Percentiles rank a stretch among this genome's conserved stretches.
phyloP scores from a whole-genome alignment of 1,140 invertebrate species.

The Daktulosphaira vitifoliae region DNA sequence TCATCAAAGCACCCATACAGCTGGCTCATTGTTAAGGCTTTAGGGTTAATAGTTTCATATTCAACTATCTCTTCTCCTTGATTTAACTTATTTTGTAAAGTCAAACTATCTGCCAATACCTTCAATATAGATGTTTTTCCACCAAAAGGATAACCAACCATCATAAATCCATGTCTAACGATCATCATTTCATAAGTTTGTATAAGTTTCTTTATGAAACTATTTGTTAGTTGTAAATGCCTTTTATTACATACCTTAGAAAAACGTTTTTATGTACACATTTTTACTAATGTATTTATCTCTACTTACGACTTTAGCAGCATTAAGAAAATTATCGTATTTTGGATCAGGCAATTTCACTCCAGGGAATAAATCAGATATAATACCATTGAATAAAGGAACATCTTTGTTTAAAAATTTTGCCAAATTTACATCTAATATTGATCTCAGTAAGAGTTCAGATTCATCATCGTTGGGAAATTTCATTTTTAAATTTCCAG shows the following conservation, averaged over 20 bases:
- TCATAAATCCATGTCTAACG: slow-evolving; percentile 76
- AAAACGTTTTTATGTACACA: neutral
- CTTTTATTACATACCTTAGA: slow-evolving; percentile 48
- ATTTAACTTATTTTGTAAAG: slow-evolving; percentile 42
- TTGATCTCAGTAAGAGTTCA: slow-evolving; percentile 66
- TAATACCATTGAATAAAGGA: slow-evolving; percentile 82
- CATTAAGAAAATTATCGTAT: slow-evolving; percentile 56
- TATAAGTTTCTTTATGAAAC: slow-evolving; percentile 63
- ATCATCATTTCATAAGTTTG: slow-evolving; percentile 80
- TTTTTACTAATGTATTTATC: neutral
- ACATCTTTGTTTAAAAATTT: slow-evolving; percentile 86
- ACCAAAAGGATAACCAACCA: slow-evolving; percentile 66
- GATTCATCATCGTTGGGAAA: slow-evolving; percentile 73
- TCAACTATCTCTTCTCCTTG: slow-evolving; percentile 52
- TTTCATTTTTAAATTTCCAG: slow-evolving; percentile 75
- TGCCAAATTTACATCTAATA: slow-evolving; percentile 86
- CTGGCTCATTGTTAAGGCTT: slow-evolving; percentile 82
- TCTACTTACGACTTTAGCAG: slow-evolving; percentile 44
- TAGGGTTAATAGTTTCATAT: slow-evolving; percentile 80
- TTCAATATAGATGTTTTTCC: slow-evolving; percentile 58
- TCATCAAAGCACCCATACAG: slow-evolving; percentile 80
- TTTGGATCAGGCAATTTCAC: slow-evolving; percentile 62
- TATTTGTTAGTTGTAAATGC: slow-evolving; percentile 63
- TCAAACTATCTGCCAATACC: slow-evolving; percentile 62
- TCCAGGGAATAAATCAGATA: slow-evolving; percentile 83